Base-by-base conservation (phyloP, 2,888 invertebrate species). In the Euplagia quadripunctaria region DNA sequence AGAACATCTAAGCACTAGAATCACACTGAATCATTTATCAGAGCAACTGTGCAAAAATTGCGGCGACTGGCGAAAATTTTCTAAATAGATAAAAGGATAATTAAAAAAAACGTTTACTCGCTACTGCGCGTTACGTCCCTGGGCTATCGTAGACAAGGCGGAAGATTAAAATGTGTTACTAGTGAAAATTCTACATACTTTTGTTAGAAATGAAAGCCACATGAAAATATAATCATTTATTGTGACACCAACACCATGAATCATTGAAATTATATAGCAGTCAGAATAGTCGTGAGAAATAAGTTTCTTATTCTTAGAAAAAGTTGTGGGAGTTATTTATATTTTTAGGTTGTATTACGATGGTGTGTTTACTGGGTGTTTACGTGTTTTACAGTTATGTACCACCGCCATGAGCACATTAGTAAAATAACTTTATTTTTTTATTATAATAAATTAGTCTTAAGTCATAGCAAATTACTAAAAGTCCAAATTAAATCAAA, bases 161-260 rank as follows among this genome's bases (percentile, higher is more conserved):
- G 43, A 46, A 31, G 31, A 31, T 31, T 2, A 31, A 46, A 46
- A 46, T 46, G 43, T 46, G 43, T 9, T 6, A 6, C 43, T 49
- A 49, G 12, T 49, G 11, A 49, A 49, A 9, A 49, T 31, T 31
- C 58, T 31, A 61, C 58, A 61, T 31, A 61, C 58, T 61, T 9
- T 61, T 31, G 61, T 61, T 16, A 61, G 46, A 79, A 84, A 80
- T 83, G 79, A 85, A 85, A 83, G 75, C 72, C 79, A 52, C 74
- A 73, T 77, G 75, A 71, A 75, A 66, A 55, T 46, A 9, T 58
- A 74, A 71, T 20, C 72, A 64, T 82, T 83, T 85, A 85, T 79
- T 83, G 49, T 46, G 31, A 68, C 16, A 71, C 69, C 65, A 65
- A n/a, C 63, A 72, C 72, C 72, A 51, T 43, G 64, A 16, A 43